Conservation (phyloP, 2,888 invertebrate species). For the Cantharis rufa region DNA sequence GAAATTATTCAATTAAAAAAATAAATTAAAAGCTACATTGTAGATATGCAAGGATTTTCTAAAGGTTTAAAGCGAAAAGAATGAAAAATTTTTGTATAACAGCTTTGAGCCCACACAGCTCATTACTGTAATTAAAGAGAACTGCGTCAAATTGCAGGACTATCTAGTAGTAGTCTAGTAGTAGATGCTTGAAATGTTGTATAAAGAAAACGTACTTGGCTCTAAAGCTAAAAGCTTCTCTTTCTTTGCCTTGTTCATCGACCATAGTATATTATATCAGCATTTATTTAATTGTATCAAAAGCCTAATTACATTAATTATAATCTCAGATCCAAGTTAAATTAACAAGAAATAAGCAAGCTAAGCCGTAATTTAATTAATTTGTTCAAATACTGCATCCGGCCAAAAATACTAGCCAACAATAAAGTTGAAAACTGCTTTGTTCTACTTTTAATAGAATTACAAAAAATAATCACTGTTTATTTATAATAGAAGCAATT, state of each 20-base stretch:
- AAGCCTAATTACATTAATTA: slow-evolving; percentile 20
- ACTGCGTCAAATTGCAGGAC: slow-evolving; percentile 19
- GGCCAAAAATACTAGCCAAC: background rate
- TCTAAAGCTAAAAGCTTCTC: slow-evolving; percentile 2
- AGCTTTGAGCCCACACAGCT: slow-evolving; percentile 10
- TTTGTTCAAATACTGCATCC: slow-evolving; percentile 5
- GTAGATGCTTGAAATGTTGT: slow-evolving; percentile 7
- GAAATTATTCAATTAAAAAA: background rate
- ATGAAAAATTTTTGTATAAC: background rate
- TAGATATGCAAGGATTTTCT: background rate
- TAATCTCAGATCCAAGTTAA: slow-evolving; percentile 5
- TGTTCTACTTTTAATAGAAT: background rate
- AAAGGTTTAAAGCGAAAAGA: background rate
- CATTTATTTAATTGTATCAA: slow-evolving; percentile 18
- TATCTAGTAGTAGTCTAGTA: slow-evolving; percentile 4
- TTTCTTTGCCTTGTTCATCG: slow-evolving; percentile 1
- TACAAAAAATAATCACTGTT: background rate
- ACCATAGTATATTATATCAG: slow-evolving; percentile 9
- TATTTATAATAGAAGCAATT: background rate
- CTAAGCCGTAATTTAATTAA: slow-evolving; percentile 9
- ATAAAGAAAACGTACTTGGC: slow-evolving; percentile 9
- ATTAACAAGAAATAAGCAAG: slow-evolving; percentile 10
- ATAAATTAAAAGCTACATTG: background rate
- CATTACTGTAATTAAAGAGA: slow-evolving; percentile 40
- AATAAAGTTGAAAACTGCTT: background rate